Evolutionary conservation across 2,888 invertebrate genomes (phyloP).

Genomic region (Thereva unica): DNA sequence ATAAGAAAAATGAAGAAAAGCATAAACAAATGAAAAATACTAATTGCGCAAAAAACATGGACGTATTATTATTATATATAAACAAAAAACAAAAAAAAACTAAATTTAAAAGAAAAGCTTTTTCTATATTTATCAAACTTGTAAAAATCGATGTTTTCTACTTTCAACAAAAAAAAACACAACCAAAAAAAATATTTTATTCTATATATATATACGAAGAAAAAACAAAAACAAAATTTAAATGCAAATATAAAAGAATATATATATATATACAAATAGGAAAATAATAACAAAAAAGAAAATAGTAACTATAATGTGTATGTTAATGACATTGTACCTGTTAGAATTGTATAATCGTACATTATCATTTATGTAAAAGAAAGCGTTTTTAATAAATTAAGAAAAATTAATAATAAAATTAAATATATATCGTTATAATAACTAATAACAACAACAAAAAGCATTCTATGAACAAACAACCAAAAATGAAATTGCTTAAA

Average conservation of each 20-base stretch:
- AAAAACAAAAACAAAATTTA: constrained; percentile 22
- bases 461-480: too few relatives aligned
- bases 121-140: too few relatives aligned
- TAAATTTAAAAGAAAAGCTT: too few relatives aligned
- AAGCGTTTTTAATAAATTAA: constrained; percentile 3
- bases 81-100: too few relatives aligned
- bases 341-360: constrained; percentile 20
- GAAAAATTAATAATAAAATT: constrained; percentile 10
- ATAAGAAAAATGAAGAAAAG: too few relatives aligned
- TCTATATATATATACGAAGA: background rate
- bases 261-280: constrained; percentile 13
- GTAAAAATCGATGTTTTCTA: too few relatives aligned
- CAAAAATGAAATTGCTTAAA: too few relatives aligned
- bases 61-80: too few relatives aligned
- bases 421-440: background rate
- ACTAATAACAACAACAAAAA: too few relatives aligned
- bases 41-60: too few relatives aligned
- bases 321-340: constrained; percentile 42
- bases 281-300: constrained; percentile 15
- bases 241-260: constrained; percentile 18
- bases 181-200: constrained; percentile 1
- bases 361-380: constrained; percentile 17
- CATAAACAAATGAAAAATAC: too few relatives aligned
- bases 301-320: constrained; percentile 33
- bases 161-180: background rate